Evolutionary conservation across 1,140 invertebrate species (phyloP).

Genomic region (Limonius californicus): DNA sequence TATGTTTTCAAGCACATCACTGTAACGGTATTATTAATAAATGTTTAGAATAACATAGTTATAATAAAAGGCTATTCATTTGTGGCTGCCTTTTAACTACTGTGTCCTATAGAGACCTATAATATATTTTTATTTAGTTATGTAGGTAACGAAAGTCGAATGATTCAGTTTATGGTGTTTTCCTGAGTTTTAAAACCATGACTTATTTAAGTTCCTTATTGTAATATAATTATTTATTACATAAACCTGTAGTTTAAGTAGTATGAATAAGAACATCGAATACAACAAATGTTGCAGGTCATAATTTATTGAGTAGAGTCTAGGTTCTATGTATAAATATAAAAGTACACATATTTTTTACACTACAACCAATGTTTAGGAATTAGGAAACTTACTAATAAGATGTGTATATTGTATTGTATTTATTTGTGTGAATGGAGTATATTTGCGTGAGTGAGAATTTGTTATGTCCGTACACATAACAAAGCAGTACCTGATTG

Average conservation of each 20-base stretch:
- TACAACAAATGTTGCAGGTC: background rate
- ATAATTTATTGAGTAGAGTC: background rate
- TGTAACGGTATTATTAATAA: slow-evolving; percentile 7
- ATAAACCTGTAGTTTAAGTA: background rate
- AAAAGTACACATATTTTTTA: slow-evolving; percentile 17
- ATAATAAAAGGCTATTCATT: no score
- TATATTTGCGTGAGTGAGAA: background rate
- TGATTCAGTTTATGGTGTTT: background rate
- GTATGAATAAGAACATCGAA: background rate
- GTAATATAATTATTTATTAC: slow-evolving; percentile 5
- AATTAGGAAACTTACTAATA: background rate
- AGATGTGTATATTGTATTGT: background rate
- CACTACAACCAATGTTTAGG: slow-evolving; percentile 4
- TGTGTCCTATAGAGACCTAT: background rate
- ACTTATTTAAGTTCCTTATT: slow-evolving; percentile 10
- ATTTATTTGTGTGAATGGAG: slow-evolving; percentile 5
- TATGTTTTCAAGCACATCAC: background rate
- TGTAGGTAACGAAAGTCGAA: background rate
- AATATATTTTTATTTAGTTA: background rate
- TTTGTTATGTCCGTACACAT: slow-evolving; percentile 4
- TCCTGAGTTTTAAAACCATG: slow-evolving; percentile 5
- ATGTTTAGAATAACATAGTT: background rate
- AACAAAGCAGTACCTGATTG: slow-evolving; percentile 8
- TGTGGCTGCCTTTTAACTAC: background rate
- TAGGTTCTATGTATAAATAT: slow-evolving; percentile 1